These are phyloP conservation scores for Gallinago media DNA, from an alignment of 2,113 vertebrate species.

Conservation along the genomic window DNA sequence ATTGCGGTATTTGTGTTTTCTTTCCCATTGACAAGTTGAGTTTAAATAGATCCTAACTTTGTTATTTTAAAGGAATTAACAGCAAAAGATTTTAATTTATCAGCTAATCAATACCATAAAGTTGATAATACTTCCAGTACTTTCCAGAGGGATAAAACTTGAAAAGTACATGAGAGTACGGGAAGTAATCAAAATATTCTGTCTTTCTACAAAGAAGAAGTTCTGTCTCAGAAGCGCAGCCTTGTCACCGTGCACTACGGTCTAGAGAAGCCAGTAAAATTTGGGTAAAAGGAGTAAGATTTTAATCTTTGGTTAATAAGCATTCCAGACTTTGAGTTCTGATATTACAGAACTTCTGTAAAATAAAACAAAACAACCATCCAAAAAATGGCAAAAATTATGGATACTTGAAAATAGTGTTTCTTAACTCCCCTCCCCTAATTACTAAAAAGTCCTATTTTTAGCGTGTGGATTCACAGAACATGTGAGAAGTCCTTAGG, in stretches of 20 bases:
- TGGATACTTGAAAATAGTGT: background rate
- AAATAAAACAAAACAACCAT: background rate
- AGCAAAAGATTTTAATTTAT: background rate
- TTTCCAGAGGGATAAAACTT: background rate
- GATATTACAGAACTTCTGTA: background rate
- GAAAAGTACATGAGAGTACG: background rate
- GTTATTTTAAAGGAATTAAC: background rate
- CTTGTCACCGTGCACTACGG: background rate
- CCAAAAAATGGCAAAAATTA: background rate
- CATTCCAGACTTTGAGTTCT: background rate
- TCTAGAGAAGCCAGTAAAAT: background rate
- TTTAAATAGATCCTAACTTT: background rate
- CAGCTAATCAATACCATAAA: background rate
- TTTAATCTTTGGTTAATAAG: background rate
- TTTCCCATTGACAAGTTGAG: background rate
- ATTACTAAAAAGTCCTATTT: background rate
- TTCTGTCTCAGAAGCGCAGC: background rate
- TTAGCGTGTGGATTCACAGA: background rate
- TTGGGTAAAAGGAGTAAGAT: background rate
- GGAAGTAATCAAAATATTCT: background rate
- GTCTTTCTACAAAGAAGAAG: background rate
- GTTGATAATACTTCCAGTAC: background rate
- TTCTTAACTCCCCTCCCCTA: background rate
- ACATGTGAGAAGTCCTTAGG: background rate
- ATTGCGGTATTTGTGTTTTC: background rate